phyloP scores from a whole-genome alignment of 2,113 vertebrate genomes.

The Psammodynastes pulverulentus region DNA sequence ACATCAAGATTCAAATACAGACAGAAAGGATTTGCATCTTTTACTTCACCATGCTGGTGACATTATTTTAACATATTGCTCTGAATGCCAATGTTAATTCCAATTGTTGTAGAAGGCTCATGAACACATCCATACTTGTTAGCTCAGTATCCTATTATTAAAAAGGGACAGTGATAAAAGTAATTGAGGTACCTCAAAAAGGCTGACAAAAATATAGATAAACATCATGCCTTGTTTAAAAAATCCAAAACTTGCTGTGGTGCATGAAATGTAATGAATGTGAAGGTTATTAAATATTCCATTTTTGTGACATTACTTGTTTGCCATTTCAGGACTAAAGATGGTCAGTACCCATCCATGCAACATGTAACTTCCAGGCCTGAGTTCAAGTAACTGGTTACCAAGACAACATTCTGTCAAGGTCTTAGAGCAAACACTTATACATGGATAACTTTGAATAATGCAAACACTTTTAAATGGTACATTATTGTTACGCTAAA shows the following conservation, averaged over 20 bases:
- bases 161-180: constrained; percentile 13
- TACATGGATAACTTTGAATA: constrained; percentile 77
- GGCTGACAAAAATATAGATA: constrained; percentile 21
- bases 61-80: not conserved
- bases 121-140: not conserved
- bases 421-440: constrained; percentile 77
- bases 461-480: constrained; percentile 77
- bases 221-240: constrained; percentile 49
- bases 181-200: constrained; percentile 5
- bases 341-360: constrained; percentile 67
- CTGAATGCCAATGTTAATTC: not conserved
- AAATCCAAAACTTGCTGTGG: constrained; percentile 56
- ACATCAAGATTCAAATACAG: not conserved
- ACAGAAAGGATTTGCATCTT: not conserved
- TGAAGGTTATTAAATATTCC: constrained; percentile 74
- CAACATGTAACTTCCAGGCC: constrained; percentile 68
- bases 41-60: not conserved
- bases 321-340: constrained; percentile 72
- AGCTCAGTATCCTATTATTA: not conserved
- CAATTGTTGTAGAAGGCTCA: not conserved
- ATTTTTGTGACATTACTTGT: constrained; percentile 69
- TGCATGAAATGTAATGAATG: constrained; percentile 64
- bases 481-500: constrained; percentile 76
- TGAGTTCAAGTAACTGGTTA: constrained; percentile 82
- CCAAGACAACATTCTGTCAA: constrained; percentile 76